Percentiles rank a stretch among this genome's conserved stretches.
phyloP scores from a whole-genome alignment of 2,113 vertebrate genomes.

The Catharus minimus region DNA sequence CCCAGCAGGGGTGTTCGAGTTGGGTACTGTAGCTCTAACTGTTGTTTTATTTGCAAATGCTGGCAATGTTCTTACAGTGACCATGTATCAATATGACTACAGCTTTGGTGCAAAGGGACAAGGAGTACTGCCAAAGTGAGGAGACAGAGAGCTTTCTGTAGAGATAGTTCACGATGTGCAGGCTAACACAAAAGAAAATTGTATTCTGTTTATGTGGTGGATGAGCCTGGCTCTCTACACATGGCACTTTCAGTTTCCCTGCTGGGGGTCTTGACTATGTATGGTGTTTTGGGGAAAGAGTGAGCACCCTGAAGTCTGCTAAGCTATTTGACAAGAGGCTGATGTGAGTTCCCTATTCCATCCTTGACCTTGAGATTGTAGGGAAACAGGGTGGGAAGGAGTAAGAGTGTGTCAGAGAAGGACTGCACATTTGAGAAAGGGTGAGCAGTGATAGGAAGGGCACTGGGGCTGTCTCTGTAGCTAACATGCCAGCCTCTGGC shows the following conservation, averaged over 20 bases:
- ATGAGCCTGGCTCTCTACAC: neutral
- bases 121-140: slow-evolving; percentile 8
- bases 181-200: neutral
- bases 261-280: neutral
- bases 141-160: slow-evolving; percentile 9
- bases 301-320: neutral
- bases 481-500: neutral
- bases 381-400: neutral
- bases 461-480: neutral
- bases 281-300: neutral
- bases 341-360: neutral
- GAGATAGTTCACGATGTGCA: neutral
- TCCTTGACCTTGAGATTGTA: neutral
- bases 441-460: neutral
- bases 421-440: neutral
- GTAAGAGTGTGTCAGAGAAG: neutral
- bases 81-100: neutral
- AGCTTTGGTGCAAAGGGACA: neutral
- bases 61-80: neutral
- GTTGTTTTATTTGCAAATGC: neutral
- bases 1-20: neutral
- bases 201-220: neutral
- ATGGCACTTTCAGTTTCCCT: neutral
- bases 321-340: neutral
- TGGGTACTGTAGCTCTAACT: neutral